Evolutionary conservation across 2,888 invertebrate species (phyloP).

Genomic region (Dioctria linearis): DNA sequence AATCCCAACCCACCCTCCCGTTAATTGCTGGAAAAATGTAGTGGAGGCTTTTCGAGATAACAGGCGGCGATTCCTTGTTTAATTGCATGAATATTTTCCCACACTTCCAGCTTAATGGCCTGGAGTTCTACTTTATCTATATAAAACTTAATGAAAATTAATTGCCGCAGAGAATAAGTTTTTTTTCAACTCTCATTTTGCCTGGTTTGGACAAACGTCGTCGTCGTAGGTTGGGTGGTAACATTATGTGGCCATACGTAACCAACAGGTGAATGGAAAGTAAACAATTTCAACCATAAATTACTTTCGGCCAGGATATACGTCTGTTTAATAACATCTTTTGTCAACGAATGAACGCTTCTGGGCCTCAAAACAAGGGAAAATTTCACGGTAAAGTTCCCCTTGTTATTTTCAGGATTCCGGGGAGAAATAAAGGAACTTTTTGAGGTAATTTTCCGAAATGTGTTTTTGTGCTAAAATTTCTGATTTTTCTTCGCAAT

Average conservation of each 20-base stretch:
- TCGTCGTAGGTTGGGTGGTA: neutral
- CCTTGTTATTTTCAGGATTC: slow-evolving; percentile 6
- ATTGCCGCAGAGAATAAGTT: slow-evolving; percentile 16
- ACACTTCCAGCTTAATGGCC: slow-evolving; percentile 32
- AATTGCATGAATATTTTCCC: slow-evolving; percentile 35
- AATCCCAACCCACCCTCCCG: neutral
- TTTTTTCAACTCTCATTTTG: slow-evolving; percentile 15
- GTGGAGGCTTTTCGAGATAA: neutral
- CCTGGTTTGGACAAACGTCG: neutral
- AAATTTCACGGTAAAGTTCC: neutral
- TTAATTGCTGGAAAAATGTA: slow-evolving; percentile 29
- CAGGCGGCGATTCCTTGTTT: neutral
- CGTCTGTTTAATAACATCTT: slow-evolving; percentile 26
- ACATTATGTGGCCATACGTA: neutral
- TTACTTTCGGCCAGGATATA: slow-evolving; percentile 30
- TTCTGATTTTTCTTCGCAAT: neutral
- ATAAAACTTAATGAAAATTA: slow-evolving; percentile 28
- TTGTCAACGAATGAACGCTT: neutral
- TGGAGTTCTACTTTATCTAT: neutral
- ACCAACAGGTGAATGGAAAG: slow-evolving; percentile 39
- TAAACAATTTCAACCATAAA: slow-evolving; percentile 39
- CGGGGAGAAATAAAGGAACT: slow-evolving; percentile 16
- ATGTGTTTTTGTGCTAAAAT: slow-evolving; percentile 20
- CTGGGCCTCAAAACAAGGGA: neutral
- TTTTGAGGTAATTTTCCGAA: slow-evolving; percentile 29